These are phyloP conservation scores for Polymixis lichenea DNA, from an alignment of 2,888 invertebrate species.

Conservation along the genomic window DNA sequence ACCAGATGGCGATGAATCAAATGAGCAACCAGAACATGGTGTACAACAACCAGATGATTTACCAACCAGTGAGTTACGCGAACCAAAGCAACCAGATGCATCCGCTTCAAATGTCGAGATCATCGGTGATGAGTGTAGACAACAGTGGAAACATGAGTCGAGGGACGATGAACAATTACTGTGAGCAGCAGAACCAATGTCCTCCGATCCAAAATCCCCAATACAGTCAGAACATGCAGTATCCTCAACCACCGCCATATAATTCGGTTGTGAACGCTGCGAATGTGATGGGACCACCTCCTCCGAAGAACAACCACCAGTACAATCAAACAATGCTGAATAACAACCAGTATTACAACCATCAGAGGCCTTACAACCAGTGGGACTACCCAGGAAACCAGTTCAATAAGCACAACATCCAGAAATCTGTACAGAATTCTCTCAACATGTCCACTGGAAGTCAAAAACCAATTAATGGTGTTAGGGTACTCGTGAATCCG, in stretches of 20 bases:
- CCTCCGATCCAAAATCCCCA: constrained; percentile 78
- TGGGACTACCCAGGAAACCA: constrained; percentile 86
- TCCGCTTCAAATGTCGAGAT: constrained; percentile 86
- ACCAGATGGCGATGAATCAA: constrained; percentile 78
- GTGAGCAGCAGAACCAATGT: constrained; percentile 80
- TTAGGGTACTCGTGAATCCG: constrained; percentile 76
- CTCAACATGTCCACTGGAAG: constrained; percentile 88
- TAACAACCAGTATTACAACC: constrained; percentile 87
- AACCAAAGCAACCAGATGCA: constrained; percentile 83
- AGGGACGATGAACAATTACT: constrained; percentile 83
- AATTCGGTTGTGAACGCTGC: constrained; percentile 84
- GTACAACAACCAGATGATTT: constrained; percentile 82
- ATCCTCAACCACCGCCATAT: constrained; percentile 85
- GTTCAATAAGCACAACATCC: constrained; percentile 86
- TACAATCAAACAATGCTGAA: constrained; percentile 88
- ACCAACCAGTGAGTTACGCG: constrained; percentile 80
- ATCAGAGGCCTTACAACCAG: constrained; percentile 86
- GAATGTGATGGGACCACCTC: constrained; percentile 87
- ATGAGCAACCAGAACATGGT: constrained; percentile 80
- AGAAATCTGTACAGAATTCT: constrained; percentile 84
- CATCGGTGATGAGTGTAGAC: constrained; percentile 88
- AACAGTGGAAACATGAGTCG: constrained; percentile 85
- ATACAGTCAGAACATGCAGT: constrained; percentile 83
- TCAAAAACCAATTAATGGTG: constrained; percentile 80
- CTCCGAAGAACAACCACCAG: constrained; percentile 87